These are phyloP conservation scores for Heterotilapia buettikoferi DNA, from an alignment of 2,113 vertebrate species.

Conservation along the genomic window DNA sequence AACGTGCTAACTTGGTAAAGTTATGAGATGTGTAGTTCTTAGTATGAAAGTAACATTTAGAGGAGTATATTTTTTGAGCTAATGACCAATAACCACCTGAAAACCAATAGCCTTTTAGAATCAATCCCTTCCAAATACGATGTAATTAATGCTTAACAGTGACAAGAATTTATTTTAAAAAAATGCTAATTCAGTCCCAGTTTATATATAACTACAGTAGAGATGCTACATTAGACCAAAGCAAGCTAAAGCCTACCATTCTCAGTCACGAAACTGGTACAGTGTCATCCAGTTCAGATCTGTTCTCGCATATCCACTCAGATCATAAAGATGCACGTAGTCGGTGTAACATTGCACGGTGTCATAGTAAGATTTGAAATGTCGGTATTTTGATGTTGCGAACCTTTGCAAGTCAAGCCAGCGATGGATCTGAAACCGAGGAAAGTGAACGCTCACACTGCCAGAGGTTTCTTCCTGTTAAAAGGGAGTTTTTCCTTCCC, in stretches of 20 bases:
- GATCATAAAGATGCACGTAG: neutral
- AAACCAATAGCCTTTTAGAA: neutral
- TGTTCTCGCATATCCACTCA: neutral
- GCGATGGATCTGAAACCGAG: neutral
- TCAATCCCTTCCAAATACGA: neutral
- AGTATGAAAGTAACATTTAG: neutral
- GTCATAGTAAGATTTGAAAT: neutral
- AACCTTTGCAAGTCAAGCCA: neutral
- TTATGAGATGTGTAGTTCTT: neutral
- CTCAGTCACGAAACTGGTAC: neutral
- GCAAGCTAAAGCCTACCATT: neutral
- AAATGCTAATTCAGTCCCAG: neutral
- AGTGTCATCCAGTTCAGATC: neutral
- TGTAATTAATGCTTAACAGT: neutral
- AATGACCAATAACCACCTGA: constrained; percentile 2
- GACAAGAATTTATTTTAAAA: neutral
- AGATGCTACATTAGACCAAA: constrained; percentile 45
- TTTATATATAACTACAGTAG: neutral
- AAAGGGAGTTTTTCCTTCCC: neutral
- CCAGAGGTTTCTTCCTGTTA: neutral
- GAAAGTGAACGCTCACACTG: neutral
- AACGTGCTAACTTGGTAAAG: neutral
- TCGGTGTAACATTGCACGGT: neutral
- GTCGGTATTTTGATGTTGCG: neutral
- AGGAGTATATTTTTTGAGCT: neutral